Evolutionary conservation across 2,113 vertebrate species (phyloP).

Genomic region (Myanophis thanlyinensis): DNA sequence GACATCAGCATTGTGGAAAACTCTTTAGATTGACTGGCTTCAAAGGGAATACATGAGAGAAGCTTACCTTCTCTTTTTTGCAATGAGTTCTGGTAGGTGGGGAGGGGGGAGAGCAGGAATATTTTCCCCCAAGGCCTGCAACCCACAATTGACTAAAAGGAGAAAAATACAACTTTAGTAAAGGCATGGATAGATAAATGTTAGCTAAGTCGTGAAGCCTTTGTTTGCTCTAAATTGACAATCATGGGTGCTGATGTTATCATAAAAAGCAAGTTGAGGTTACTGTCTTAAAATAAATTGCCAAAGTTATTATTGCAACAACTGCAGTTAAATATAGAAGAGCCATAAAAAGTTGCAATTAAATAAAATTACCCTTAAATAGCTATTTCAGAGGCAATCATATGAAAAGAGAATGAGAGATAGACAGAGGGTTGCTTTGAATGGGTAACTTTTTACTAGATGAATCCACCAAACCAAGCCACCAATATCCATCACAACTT

Average conservation of each 20-base stretch:
- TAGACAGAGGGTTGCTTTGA: neutral
- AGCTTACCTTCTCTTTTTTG: neutral
- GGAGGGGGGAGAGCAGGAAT: neutral
- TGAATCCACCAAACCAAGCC: neutral
- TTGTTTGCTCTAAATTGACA: neutral
- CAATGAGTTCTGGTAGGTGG: neutral
- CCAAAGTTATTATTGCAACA: conserved; percentile 19
- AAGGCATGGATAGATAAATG: neutral
- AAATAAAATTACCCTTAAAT: conserved; percentile 34
- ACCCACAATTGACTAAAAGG: neutral
- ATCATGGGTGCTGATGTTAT: accelerated
- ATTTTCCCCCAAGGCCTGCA: neutral
- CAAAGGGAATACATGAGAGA: neutral
- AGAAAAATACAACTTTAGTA: neutral
- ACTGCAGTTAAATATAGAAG: conserved; percentile 38
- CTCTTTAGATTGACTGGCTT: neutral
- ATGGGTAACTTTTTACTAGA: neutral
- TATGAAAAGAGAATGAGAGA: neutral
- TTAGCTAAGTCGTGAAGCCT: neutral
- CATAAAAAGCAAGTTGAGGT: conserved; percentile 13
- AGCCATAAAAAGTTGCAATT: conserved; percentile 37
- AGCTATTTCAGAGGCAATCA: conserved; percentile 19
- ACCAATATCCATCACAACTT: neutral
- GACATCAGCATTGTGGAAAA: neutral
- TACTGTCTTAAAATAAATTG: conserved; percentile 28